phyloP scores from a whole-genome alignment of 2,797 vertebrate genomes.

The Calcarius lapponicus region DNA sequence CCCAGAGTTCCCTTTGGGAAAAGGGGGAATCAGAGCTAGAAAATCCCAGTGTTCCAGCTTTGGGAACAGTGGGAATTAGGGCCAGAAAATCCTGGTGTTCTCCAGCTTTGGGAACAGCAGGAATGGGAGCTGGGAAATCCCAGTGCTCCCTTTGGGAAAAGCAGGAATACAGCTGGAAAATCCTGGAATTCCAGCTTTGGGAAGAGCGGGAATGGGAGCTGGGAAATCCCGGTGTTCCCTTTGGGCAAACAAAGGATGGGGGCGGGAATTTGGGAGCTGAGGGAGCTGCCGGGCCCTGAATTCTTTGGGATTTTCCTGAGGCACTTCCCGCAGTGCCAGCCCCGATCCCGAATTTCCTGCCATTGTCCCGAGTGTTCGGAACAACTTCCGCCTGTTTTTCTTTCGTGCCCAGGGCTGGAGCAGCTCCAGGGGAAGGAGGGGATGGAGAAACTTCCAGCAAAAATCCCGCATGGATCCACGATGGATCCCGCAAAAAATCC shows the following conservation, averaged over 20 bases:
- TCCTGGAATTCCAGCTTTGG: background rate
- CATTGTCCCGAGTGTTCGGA: background rate
- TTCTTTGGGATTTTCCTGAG: background rate
- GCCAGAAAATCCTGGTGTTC: too few species aligned
- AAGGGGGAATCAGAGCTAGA: rapidly evolving
- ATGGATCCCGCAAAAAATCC: background rate
- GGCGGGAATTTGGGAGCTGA: background rate
- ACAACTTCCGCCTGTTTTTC: background rate
- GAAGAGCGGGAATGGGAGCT: background rate
- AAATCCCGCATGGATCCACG: background rate
- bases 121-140: background rate
- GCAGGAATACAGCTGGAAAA: background rate
- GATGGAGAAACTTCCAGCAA: background rate
- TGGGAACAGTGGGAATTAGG: background rate
- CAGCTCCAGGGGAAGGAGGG: background rate
- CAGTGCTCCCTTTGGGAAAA: background rate
- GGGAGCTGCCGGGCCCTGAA: background rate
- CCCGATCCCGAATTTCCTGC: conserved; percentile 11
- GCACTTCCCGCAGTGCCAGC: background rate
- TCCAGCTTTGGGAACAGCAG: background rate
- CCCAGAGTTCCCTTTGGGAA: background rate
- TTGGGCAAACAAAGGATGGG: rapidly evolving
- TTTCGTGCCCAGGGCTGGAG: background rate
- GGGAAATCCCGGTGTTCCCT: rapidly evolving
- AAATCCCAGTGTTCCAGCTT: background rate